Evolutionary conservation across 1,140 invertebrate species (phyloP).

Genomic region (Philotrypesis tridentata): DNA sequence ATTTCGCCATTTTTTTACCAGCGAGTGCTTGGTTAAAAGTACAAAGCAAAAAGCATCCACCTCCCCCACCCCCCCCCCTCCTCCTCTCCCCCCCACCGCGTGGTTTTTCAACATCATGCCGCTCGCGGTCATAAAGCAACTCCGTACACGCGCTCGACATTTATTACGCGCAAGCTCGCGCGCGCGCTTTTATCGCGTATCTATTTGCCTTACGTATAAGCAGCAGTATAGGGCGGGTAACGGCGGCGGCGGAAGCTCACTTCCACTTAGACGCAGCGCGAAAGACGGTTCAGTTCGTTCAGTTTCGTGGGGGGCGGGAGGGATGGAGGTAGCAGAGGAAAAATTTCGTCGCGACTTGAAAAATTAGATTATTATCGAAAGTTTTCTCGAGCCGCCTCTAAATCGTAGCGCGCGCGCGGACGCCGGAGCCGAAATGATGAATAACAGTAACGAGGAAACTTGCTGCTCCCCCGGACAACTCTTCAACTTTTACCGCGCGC

Average conservation of each 20-base stretch:
- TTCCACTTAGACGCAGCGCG: too few species aligned
- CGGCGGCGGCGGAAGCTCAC: too few species aligned
- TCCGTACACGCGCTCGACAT: background rate
- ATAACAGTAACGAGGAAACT: constrained; percentile 47
- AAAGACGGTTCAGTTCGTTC: too few species aligned
- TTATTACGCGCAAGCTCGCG: background rate
- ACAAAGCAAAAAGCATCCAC: background rate
- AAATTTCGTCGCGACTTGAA: constrained; percentile 16
- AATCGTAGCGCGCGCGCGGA: constrained; percentile 12
- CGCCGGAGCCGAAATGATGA: constrained; percentile 34
- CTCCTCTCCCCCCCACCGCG: too few species aligned
- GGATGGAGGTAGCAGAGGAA: too few species aligned
- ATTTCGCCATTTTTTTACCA: too few species aligned
- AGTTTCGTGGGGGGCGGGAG: too few species aligned
- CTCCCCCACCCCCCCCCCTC: too few species aligned
- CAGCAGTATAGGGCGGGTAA: too few species aligned
- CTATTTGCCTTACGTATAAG: background rate
- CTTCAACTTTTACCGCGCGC: background rate
- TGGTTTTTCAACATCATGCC: background rate
- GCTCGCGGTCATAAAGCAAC: background rate
- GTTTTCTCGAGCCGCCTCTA: constrained; percentile 16
- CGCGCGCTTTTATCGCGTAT: background rate
- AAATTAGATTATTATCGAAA: constrained; percentile 45
- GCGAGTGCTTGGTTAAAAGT: background rate
- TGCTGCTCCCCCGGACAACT: background rate